Percentiles rank a stretch among this genome's conserved stretches.
phyloP scores from a whole-genome alignment of 1,140 invertebrate genomes.

The Agraylea sexmaculata region DNA sequence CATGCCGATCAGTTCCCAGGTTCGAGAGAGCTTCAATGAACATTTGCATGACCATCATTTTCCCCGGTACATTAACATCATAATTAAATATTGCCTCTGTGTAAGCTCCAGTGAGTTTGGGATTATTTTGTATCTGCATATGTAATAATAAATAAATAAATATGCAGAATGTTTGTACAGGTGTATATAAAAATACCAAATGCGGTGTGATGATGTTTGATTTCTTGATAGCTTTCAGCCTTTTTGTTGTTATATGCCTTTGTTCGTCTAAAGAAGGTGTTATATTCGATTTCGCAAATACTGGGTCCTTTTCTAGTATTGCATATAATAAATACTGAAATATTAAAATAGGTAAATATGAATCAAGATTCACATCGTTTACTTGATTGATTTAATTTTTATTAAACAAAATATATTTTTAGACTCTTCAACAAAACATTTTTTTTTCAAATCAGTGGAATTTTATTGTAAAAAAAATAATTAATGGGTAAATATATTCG shows the following conservation, averaged over 20 bases:
- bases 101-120: slow-evolving; percentile 35
- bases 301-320: slow-evolving; percentile 60
- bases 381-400: no score
- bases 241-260: slow-evolving; percentile 45
- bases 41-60: slow-evolving; percentile 48
- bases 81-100: slow-evolving; percentile 52
- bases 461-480: no score
- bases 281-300: slow-evolving; percentile 51
- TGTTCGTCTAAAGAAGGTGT: slow-evolving; percentile 46
- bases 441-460: not conserved
- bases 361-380: not conserved
- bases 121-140: slow-evolving; percentile 32
- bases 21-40: slow-evolving; percentile 41
- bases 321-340: slow-evolving; percentile 45
- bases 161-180: not conserved
- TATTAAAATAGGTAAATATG: not conserved
- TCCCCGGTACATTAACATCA: slow-evolving; percentile 55
- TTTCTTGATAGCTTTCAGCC: slow-evolving; percentile 50
- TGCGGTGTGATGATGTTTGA: slow-evolving; percentile 50
- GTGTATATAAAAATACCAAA: no score
- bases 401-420: slow-evolving; percentile 3
- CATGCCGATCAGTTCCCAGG: slow-evolving; percentile 47
- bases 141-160: not conserved
- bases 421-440: slow-evolving; percentile 7
- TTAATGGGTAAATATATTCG: no score